A percentile compares a stretch with the other conserved stretches of the same genome.
Conservation (phyloP, 2,888 invertebrate genomes). For the Strigamia transsilvanica region DNA sequence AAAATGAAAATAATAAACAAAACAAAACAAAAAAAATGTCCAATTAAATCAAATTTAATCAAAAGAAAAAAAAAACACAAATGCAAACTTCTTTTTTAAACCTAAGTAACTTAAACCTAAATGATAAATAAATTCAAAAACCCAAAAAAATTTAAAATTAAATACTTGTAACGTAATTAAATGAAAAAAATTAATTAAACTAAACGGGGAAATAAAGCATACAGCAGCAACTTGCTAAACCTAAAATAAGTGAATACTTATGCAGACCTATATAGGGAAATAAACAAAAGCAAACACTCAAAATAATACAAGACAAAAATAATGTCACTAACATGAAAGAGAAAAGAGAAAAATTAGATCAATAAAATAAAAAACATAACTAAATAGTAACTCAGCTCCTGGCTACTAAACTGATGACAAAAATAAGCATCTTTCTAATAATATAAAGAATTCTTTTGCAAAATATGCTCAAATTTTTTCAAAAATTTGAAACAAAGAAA, state of each 20-base stretch:
- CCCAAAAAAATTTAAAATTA: neutral
- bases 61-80: slow-evolving; percentile 51
- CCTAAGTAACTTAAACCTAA: slow-evolving; percentile 28
- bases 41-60: slow-evolving; percentile 41
- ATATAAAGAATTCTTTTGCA: slow-evolving; percentile 24
- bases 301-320: slow-evolving; percentile 52
- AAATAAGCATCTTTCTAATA: slow-evolving; percentile 13
- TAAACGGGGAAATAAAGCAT: slow-evolving; percentile 46
- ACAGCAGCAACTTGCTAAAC: slow-evolving; percentile 47
- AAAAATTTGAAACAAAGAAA: neutral
- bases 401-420: slow-evolving; percentile 44
- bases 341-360: slow-evolving; percentile 21
- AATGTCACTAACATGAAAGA: slow-evolving; percentile 45
- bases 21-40: slow-evolving; percentile 39
- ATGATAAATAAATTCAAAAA: slow-evolving; percentile 16
- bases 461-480: slow-evolving; percentile 34
- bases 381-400: slow-evolving; percentile 46
- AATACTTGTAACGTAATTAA: neutral
- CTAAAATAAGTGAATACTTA: neutral
- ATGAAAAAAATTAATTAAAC: slow-evolving; percentile 33
- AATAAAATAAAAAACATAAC: slow-evolving; percentile 5
- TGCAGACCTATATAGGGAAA: slow-evolving; percentile 42
- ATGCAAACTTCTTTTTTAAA: slow-evolving; percentile 25
- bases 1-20: slow-evolving; percentile 39
- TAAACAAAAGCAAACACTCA: slow-evolving; percentile 50